Conservation (phyloP, 2,888 invertebrate genomes). For the Flabesymbios commensalis region DNA sequence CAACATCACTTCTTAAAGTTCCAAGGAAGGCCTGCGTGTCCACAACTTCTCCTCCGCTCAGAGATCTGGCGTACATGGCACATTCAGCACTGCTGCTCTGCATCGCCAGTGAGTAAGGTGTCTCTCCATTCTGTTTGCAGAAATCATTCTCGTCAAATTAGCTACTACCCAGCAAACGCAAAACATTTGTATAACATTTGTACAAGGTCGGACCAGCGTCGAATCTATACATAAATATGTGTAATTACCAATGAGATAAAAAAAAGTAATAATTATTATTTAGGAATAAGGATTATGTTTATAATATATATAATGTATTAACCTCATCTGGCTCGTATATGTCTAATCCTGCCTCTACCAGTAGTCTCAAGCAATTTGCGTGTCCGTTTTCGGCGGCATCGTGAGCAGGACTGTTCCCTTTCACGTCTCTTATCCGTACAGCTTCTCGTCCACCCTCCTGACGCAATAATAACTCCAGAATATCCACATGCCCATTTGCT, state of each 20-base stretch:
- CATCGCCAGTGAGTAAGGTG: slow-evolving; percentile 34
- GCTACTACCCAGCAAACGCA: too few relatives aligned
- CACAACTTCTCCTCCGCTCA: not conserved
- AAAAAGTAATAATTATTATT: too few relatives aligned
- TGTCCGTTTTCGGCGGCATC: slow-evolving; percentile 81
- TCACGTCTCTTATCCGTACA: slow-evolving; percentile 77
- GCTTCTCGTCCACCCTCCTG: slow-evolving; percentile 69
- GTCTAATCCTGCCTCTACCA: slow-evolving; percentile 33
- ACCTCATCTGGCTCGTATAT: slow-evolving; percentile 35
- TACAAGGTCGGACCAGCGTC: too few relatives aligned
- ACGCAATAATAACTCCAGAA: slow-evolving; percentile 77
- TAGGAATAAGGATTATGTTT: too few relatives aligned
- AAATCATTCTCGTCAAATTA: too few relatives aligned
- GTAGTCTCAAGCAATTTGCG: slow-evolving; percentile 32
- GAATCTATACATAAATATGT: too few relatives aligned
- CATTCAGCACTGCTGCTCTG: slow-evolving; percentile 30
- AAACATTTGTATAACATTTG: too few relatives aligned
- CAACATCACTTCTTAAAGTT: too few relatives aligned
- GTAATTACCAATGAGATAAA: too few relatives aligned
- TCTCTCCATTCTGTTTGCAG: slow-evolving; percentile 38
- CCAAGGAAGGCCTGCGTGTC: too few relatives aligned
- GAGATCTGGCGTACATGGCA: slow-evolving; percentile 15
- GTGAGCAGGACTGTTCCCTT: slow-evolving; percentile 84
- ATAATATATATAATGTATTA: too few relatives aligned
- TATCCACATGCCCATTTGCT: slow-evolving; percentile 70